phyloP scores from a whole-genome alignment of 2,888 invertebrate species.

The Drosophila aldrichi region DNA sequence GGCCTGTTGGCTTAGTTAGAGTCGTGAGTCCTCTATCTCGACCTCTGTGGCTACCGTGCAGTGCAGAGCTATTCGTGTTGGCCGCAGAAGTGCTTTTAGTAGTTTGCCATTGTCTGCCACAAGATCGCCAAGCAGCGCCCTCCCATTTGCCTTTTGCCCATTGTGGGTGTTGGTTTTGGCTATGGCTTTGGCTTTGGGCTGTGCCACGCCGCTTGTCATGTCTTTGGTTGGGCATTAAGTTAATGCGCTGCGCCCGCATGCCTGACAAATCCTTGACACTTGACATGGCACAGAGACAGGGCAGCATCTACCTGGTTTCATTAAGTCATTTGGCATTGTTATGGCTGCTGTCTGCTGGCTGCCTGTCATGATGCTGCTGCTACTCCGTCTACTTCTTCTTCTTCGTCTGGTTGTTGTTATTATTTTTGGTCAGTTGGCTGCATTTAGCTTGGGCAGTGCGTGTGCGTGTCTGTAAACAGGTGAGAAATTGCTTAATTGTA shows the following conservation, averaged over 20 bases:
- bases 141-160: constrained; percentile 8
- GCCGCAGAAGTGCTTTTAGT: constrained; percentile 79
- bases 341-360: constrained; percentile 47
- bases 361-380: constrained; percentile 22
- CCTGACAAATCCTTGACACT: constrained; percentile 73
- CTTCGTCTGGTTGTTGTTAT: constrained; percentile 34
- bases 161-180: constrained; percentile 15
- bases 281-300: constrained; percentile 41
- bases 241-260: constrained; percentile 64
- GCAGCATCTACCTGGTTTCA: constrained; percentile 59
- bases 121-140: constrained; percentile 43
- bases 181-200: constrained; percentile 13
- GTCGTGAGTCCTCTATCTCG: constrained; percentile 34
- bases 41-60: constrained; percentile 32
- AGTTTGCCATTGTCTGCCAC: constrained; percentile 71
- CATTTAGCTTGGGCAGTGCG: constrained; percentile 15
- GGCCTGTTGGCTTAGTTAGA: constrained; percentile 38
- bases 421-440: constrained; percentile 42
- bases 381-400: background rate
- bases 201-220: constrained; percentile 59
- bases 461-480: constrained; percentile 59
- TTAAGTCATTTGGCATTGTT: constrained; percentile 79
- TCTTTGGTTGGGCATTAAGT: constrained; percentile 77
- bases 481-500: constrained; percentile 81
- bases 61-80: constrained; percentile 50